A percentile compares a stretch with the other conserved stretches of the same genome.
phyloP scores from a whole-genome alignment of 1,140 invertebrate genomes.

The Lasaia peninsularis region DNA sequence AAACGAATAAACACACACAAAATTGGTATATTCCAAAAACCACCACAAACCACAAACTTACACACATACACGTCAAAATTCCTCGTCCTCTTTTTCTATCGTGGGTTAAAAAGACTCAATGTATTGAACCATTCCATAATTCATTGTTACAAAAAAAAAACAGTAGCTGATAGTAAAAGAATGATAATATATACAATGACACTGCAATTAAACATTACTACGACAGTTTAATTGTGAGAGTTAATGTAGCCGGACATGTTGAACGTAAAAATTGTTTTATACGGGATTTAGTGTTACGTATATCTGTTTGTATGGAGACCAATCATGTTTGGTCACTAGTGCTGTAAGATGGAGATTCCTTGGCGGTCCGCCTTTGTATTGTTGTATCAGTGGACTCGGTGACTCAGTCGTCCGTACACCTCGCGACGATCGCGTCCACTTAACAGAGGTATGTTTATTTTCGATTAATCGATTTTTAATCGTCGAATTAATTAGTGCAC shows the following conservation, averaged over 20 bases:
- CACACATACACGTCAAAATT: too few species aligned
- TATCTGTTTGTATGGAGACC: not conserved
- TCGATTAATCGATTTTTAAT: constrained; percentile 50
- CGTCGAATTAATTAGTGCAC: constrained; percentile 22
- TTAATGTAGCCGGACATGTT: not conserved
- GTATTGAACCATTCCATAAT: too few species aligned
- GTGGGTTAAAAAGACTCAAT: too few species aligned
- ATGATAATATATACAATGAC: constrained; percentile 48
- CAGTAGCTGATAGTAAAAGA: constrained; percentile 1
- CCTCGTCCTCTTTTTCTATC: too few species aligned
- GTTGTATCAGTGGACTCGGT: constrained; percentile 16
- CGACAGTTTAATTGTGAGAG: constrained; percentile 18
- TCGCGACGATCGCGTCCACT: constrained; percentile 42
- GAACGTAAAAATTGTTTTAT: not conserved
- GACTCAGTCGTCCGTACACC: constrained; percentile 52
- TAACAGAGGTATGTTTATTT: constrained; percentile 50
- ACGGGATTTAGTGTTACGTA: not conserved
- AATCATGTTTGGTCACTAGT: constrained; percentile 36
- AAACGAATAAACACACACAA: too few species aligned
- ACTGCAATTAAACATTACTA: constrained; percentile 26
- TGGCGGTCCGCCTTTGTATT: constrained; percentile 25
- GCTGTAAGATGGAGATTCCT: constrained; percentile 48
- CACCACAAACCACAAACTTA: too few species aligned
- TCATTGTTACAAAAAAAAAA: not conserved
- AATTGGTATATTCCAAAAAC: too few species aligned